phyloP scores from a whole-genome alignment of 2,797 vertebrate species.

The Trichosurus vulpecula region DNA sequence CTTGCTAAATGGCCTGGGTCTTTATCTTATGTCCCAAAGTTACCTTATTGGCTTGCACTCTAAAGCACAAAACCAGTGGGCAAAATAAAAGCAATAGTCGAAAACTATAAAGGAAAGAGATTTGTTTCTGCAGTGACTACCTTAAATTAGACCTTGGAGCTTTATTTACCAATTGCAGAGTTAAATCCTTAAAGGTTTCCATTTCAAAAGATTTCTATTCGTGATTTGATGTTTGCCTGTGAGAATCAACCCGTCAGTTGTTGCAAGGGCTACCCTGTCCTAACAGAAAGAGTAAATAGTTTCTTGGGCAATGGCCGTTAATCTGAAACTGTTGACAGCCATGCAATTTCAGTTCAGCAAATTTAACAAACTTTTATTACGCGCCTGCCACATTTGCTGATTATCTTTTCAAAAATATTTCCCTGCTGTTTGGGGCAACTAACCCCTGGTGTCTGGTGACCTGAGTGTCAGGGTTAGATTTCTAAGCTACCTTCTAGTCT shows the following conservation, averaged over 20 bases:
- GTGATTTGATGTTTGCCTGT: slow-evolving; percentile 13
- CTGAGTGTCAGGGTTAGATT: background rate
- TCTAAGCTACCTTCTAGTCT: slow-evolving; percentile 39
- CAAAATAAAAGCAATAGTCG: background rate
- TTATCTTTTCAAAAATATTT: slow-evolving; percentile 28
- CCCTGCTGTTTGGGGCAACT: background rate
- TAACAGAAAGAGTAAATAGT: slow-evolving; percentile 38
- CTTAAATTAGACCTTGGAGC: slow-evolving; percentile 47
- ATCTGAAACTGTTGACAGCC: slow-evolving; percentile 40
- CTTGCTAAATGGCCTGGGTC: background rate
- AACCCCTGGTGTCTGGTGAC: background rate
- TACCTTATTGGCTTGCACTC: slow-evolving; percentile 19
- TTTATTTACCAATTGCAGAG: slow-evolving; percentile 8
- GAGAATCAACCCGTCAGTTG: background rate
- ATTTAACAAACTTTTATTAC: background rate
- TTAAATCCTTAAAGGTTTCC: slow-evolving; percentile 60
- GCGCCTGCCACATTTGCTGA: background rate
- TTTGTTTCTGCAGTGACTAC: slow-evolving; percentile 34
- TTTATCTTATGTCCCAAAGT: slow-evolving; percentile 32
- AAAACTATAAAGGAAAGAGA: slow-evolving; percentile 33
- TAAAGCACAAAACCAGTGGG: background rate
- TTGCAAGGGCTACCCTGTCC: slow-evolving; percentile 12
- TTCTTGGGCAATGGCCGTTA: slow-evolving; percentile 7
- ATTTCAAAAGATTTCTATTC: slow-evolving; percentile 42
- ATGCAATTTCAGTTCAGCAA: background rate